phyloP scores from a whole-genome alignment of 2,888 invertebrate species.

The Salticus scenicus region DNA sequence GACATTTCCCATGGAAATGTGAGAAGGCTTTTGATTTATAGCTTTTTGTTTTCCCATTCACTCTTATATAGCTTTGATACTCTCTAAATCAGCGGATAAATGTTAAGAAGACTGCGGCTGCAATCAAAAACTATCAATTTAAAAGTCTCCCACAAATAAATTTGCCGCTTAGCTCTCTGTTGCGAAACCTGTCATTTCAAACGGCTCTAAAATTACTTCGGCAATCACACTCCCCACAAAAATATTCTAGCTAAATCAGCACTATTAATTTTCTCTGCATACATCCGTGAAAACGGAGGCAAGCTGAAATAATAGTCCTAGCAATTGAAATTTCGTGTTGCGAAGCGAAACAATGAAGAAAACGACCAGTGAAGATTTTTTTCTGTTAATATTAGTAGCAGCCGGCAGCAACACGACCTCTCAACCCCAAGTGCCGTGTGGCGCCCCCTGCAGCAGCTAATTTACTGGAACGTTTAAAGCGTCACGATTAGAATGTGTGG shows the following conservation, averaged over 20 bases:
- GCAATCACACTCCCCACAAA: conserved; percentile 16
- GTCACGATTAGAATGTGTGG: conserved; percentile 18
- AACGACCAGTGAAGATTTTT: neutral
- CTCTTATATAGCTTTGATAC: neutral
- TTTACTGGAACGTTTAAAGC: neutral
- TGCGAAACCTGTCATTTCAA: conserved; percentile 8
- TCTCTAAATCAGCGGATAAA: neutral
- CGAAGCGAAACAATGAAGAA: conserved; percentile 28
- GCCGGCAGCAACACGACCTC: conserved; percentile 23
- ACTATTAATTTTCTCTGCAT: conserved; percentile 18
- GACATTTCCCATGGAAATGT: too few relatives aligned
- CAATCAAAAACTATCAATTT: neutral
- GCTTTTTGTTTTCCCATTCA: neutral
- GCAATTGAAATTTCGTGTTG: conserved; percentile 32
- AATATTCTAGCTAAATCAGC: neutral
- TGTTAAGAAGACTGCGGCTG: neutral
- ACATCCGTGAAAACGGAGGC: conserved; percentile 17
- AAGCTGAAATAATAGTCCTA: conserved; percentile 17
- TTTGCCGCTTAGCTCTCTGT: neutral
- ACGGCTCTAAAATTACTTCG: conserved; percentile 16
- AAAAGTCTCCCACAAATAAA: neutral
- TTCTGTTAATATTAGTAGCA: conserved; percentile 13
- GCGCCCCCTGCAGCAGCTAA: conserved; percentile 20
- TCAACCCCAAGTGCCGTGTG: conserved; percentile 17
- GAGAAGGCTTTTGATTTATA: neutral